Conservation (phyloP, 2,888 invertebrate genomes). For the Anoncus sp. region DNA sequence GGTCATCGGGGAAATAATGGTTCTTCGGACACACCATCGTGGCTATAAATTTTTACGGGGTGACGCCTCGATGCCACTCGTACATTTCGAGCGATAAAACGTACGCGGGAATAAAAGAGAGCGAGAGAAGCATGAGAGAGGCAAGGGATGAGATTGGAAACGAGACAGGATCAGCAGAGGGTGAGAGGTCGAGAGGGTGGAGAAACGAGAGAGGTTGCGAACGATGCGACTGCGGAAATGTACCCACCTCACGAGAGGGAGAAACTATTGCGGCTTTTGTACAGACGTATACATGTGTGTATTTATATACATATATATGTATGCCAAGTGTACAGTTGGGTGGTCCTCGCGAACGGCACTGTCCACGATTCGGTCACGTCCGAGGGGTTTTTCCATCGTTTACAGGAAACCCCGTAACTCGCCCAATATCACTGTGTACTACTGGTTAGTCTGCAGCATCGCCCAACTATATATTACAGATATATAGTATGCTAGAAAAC, state of each 20-base stretch:
- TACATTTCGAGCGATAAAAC: constrained; percentile 71
- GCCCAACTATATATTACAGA: constrained; percentile 25
- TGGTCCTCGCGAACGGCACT: constrained; percentile 57
- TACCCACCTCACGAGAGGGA: constrained; percentile 26
- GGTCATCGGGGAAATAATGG: constrained; percentile 67
- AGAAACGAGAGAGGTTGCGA: constrained; percentile 20
- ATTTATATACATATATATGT: too few species aligned
- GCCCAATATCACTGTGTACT: constrained; percentile 34
- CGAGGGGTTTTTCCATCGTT: constrained; percentile 71
- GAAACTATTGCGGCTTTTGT: constrained; percentile 34
- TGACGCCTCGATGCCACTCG: constrained; percentile 72
- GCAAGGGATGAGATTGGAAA: constrained; percentile 28
- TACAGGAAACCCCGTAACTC: constrained; percentile 61
- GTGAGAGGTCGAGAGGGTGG: constrained; percentile 31
- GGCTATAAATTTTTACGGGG: constrained; percentile 69
- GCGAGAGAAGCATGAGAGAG: constrained; percentile 24
- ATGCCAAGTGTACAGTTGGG: constrained; percentile 25
- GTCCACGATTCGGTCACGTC: constrained; percentile 70
- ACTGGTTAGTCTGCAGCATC: constrained; percentile 36
- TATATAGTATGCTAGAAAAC: constrained; percentile 9
- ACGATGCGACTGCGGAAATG: constrained; percentile 39
- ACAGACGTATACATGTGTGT: constrained; percentile 1
- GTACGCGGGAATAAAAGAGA: constrained; percentile 58
- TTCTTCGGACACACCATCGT: constrained; percentile 58
- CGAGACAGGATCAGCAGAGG: constrained; percentile 41